These are phyloP conservation scores for Gryllus longicercus DNA, from an alignment of 2,888 invertebrate genomes.

Conservation along the genomic window DNA sequence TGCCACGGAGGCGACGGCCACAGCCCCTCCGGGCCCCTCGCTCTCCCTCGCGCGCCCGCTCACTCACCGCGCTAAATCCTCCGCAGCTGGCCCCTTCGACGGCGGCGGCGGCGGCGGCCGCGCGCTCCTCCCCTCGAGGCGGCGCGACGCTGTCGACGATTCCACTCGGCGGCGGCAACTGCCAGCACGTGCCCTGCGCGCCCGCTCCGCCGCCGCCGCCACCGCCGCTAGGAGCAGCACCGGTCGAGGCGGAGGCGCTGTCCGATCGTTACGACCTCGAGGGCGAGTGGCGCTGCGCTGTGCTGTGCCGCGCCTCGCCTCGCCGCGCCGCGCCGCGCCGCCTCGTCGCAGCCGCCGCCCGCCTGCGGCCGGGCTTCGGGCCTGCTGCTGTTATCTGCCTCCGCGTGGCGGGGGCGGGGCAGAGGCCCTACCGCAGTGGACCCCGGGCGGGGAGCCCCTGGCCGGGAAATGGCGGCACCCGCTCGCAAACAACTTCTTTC, in stretches of 20 bases:
- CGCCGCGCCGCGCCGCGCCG: too few relatives aligned
- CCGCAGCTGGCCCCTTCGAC: neutral
- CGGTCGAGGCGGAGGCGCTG: neutral
- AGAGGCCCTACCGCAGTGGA: too few relatives aligned
- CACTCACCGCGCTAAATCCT: neutral
- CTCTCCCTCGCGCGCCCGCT: neutral
- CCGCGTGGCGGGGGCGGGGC: too few relatives aligned
- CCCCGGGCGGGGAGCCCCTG: too few relatives aligned
- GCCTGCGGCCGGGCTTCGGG: too few relatives aligned
- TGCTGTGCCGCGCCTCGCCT: neutral
- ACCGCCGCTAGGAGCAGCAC: neutral
- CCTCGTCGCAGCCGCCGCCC: too few relatives aligned
- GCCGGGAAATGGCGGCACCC: too few relatives aligned
- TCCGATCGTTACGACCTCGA: conserved; percentile 17
- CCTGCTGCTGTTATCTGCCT: too few relatives aligned
- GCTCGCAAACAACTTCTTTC: too few relatives aligned
- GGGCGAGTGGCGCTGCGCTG: neutral
- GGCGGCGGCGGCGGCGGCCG: neutral
- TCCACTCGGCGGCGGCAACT: conserved; percentile 6
- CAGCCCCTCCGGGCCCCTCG: too few relatives aligned
- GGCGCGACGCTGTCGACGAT: neutral
- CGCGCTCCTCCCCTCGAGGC: neutral
- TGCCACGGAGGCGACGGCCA: neutral
- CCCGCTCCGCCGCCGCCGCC: neutral
- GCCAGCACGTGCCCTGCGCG: conserved; percentile 17